Conservation (phyloP, 2,797 vertebrate species). For the Sphenodon punctatus region DNA sequence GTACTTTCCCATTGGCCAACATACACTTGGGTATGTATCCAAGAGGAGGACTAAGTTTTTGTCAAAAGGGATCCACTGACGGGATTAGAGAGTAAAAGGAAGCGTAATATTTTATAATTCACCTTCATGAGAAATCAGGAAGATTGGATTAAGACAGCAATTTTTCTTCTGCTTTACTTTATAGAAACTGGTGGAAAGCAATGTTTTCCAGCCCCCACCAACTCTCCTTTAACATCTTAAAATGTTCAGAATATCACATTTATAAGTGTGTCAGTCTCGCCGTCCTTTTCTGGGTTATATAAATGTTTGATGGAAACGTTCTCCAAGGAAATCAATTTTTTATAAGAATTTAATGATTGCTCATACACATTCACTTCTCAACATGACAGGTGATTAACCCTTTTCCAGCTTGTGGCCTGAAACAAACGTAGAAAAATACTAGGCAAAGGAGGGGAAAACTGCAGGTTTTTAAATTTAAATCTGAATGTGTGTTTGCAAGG, state of each 20-base stretch:
- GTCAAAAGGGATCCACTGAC: not conserved
- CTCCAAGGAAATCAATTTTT: conserved; percentile 75
- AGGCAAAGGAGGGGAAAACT: not conserved
- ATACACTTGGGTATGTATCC: not conserved
- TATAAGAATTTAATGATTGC: conserved; percentile 74
- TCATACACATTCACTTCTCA: conserved; percentile 61
- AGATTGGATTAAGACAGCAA: not conserved
- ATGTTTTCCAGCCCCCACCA: conserved; percentile 2
- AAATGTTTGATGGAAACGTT: conserved; percentile 72
- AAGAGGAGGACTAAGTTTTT: not conserved
- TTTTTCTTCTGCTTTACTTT: not conserved
- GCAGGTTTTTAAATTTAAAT: not conserved
- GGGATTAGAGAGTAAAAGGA: not conserved
- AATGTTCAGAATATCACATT: not conserved
- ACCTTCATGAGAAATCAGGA: not conserved
- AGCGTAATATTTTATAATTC: rapidly evolving
- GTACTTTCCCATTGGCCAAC: not conserved
- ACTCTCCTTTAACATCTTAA: not conserved
- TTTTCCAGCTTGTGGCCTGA: conserved; percentile 21
- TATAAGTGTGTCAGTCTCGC: conserved; percentile 1
- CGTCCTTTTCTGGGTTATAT: conserved; percentile 68
- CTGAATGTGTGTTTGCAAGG: not conserved
- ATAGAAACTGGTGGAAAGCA: not conserved
- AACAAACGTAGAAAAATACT: not conserved
- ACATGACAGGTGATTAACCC: conserved; percentile 69